Evolutionary conservation across 2,888 invertebrate genomes (phyloP), one percentile per base, ranked within the genome.

Genomic region (Troides helena): DNA sequence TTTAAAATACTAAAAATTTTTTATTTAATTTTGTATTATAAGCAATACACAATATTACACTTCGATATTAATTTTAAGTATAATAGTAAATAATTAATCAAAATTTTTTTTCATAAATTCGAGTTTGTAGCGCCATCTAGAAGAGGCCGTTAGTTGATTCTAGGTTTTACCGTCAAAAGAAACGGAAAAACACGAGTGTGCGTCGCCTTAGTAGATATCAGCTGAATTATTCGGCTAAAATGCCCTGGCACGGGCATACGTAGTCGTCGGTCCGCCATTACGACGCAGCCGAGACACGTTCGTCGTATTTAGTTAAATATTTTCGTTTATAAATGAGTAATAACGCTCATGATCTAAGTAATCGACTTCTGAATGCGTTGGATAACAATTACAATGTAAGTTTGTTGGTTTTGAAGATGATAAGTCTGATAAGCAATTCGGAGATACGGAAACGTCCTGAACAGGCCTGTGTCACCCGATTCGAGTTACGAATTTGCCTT

Each of bases 301-400:
- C 90, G 93, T 93, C 92, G 92, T 92, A 93, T 93, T 93, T 93
- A 92, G 93, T 93, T 92, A 88, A 92, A 92, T 93, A 93, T 92
- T 93, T 93, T 92, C 87, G 89, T 91, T 92, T 94, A 94, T 95
- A 95, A 95, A 95, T 95, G 95, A 95, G 95, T 95, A 94, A 95
- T 94, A 95, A 95, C 94, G 95, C 95, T 94, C 95, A 95, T 94
- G 97, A 98, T 94, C 95, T 98, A 94, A 98, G 98, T 95, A 96
- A 97, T 94, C 97, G 96, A 95, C 96, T 98, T 95, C 96, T 97
- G 95, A 96, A 96, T 95, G 97, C 98, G 93, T 95, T 98, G 95
- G 98, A 98, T 96, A 96, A 95, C 94, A 97, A 97, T 94, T 97
- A 98, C 95, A 98, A 98, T 98, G 98, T 98, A 97, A 98, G 98